Conservation (phyloP, 2,113 vertebrate species). For the Dissostichus mawsoni region DNA sequence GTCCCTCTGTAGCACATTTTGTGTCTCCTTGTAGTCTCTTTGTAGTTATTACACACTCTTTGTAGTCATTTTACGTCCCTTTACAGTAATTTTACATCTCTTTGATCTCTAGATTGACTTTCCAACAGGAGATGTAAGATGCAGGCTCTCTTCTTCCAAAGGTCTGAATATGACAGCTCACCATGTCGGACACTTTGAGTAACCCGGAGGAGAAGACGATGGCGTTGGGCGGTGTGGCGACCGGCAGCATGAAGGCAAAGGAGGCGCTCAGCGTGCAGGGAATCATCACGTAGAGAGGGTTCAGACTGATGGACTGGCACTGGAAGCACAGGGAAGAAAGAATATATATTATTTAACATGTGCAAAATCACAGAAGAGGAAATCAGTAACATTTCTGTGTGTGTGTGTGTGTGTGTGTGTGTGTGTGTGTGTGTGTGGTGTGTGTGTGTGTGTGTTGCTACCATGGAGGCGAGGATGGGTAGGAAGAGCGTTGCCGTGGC, state of each 20-base stretch:
- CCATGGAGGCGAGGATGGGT: conserved; percentile 95
- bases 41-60: no score
- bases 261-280: conserved; percentile 93
- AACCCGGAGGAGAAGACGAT: conserved; percentile 93
- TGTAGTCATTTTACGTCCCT: no score
- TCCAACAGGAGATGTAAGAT: no score
- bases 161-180: conserved; percentile 67
- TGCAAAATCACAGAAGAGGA: neutral
- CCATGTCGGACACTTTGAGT: conserved; percentile 94
- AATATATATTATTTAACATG: no score
- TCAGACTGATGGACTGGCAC: conserved; percentile 88
- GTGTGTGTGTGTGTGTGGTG: no score
- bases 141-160: no score
- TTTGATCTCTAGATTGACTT: no score
- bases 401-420: no score
- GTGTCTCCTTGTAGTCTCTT: no score
- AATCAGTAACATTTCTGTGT: neutral
- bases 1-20: no score
- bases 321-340: conserved; percentile 48
- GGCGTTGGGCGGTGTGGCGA: conserved; percentile 95
- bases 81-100: no score
- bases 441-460: conserved; percentile 54
- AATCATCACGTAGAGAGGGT: conserved; percentile 96
- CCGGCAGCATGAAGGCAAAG: conserved; percentile 97
- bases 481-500: conserved; percentile 95